These are phyloP conservation scores for Polydrusus tereticollis DNA, from an alignment of 2,888 invertebrate genomes.

Conservation along the genomic window DNA sequence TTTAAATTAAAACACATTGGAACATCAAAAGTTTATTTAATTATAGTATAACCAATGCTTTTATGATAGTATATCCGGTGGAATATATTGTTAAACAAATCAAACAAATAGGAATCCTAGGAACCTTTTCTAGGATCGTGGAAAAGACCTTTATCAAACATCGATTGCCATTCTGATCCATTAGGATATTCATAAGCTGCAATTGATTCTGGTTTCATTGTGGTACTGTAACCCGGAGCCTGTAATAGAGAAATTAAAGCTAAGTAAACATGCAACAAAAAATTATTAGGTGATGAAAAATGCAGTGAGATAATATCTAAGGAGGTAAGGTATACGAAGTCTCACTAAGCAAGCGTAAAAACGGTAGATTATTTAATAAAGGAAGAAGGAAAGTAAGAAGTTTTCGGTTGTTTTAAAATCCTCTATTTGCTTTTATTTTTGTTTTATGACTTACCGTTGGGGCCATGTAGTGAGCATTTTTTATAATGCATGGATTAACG, in stretches of 20 bases:
- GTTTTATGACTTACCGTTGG: slow-evolving; percentile 74
- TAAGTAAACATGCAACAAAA: neutral
- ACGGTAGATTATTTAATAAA: no score
- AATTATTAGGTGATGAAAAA: neutral
- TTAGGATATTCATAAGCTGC: slow-evolving; percentile 80
- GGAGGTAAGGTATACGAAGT: no score
- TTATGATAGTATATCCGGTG: no score
- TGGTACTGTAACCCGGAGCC: slow-evolving; percentile 85
- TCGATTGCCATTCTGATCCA: slow-evolving; percentile 82
- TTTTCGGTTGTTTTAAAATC: no score
- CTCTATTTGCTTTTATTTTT: neutral
- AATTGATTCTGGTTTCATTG: slow-evolving; percentile 79
- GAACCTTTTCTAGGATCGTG: slow-evolving; percentile 65
- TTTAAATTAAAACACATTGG: no score
- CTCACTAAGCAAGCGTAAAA: no score
- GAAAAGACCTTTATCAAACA: slow-evolving; percentile 75
- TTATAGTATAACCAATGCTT: no score
- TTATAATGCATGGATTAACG: slow-evolving; percentile 77
- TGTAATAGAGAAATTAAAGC: slow-evolving; percentile 62
- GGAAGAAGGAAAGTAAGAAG: no score
- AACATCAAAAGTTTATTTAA: no score
- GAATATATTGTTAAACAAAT: no score
- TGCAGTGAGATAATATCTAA: no score
- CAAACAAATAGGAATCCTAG: no score
- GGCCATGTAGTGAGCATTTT: slow-evolving; percentile 79